Conservation (phyloP, 2,888 invertebrate species). For the Acrobeloides nanus region DNA sequence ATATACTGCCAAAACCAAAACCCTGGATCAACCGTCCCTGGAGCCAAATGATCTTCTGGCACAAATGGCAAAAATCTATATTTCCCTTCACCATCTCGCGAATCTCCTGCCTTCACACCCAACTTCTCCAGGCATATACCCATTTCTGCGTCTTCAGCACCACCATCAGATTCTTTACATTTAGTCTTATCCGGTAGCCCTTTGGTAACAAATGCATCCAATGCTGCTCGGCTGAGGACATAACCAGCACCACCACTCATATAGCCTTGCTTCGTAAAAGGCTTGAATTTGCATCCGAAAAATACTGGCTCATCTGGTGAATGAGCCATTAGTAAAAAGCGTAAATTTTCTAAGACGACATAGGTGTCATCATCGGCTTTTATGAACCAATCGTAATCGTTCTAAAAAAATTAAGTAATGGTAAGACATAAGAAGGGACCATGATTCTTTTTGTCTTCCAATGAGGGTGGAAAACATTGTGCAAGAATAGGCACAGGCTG, state of each 20-base stretch:
- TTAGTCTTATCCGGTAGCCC: slow-evolving; percentile 66
- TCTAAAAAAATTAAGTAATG: no score
- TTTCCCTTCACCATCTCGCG: slow-evolving; percentile 73
- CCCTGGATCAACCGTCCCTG: slow-evolving; percentile 65
- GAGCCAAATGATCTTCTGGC: slow-evolving; percentile 84
- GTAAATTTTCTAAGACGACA: slow-evolving; percentile 85
- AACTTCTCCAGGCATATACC: slow-evolving; percentile 79
- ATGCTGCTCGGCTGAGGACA: slow-evolving; percentile 76
- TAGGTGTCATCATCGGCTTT: slow-evolving; percentile 98
- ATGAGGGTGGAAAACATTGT: no score
- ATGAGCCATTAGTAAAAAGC: slow-evolving; percentile 59
- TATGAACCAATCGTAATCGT: slow-evolving; percentile 65
- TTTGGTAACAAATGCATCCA: slow-evolving; percentile 64
- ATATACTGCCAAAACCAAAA: slow-evolving; percentile 92
- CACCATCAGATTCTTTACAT: slow-evolving; percentile 60
- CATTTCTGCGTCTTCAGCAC: slow-evolving; percentile 85
- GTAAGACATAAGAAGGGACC: no score
- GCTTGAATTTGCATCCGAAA: slow-evolving; percentile 83
- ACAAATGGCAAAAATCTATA: slow-evolving; percentile 89
- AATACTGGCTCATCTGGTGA: slow-evolving; percentile 71
- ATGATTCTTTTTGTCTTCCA: no score
- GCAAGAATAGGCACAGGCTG: no score
- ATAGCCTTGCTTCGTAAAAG: slow-evolving; percentile 68
- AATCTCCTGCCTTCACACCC: slow-evolving; percentile 78
- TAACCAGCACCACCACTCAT: slow-evolving; percentile 68